Base-by-base conservation (phyloP, 2,113 vertebrate species). In the Eonycteris spelaea region DNA sequence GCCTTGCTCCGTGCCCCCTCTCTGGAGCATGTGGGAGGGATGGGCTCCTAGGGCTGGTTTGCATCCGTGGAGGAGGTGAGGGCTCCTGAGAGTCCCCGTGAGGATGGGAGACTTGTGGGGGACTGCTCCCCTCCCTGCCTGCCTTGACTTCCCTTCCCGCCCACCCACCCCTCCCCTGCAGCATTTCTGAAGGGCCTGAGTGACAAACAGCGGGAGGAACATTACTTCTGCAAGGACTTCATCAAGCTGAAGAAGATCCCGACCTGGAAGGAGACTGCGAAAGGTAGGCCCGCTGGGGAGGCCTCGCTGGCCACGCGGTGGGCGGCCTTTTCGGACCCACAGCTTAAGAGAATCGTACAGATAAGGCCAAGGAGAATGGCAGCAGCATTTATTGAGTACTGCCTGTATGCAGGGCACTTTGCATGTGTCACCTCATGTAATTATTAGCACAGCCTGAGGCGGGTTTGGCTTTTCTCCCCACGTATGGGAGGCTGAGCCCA, bases 221-320 rank as follows among this genome's bases (percentile, higher is more conserved):
- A 98, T 89, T 99, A 99, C 97, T 99, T 98, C 97, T 98, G 98
- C 18, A 90, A 89, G 38, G 98, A 97, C 90, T 99, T 97, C 38
- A 87, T 99, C 96, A 90, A 98, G 7, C 97, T 99, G 92, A 99
- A 98, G 65, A 95, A 99, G 57, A 97, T 99, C 68, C 98, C 98
- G 0, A 95, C 98, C 0, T 99, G 99, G 99, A 99, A 98, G 86
- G 98, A 98, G 95, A 97, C 96, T 7, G 98, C 98, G 0, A 98
- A 98, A 98, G 98, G 98, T 98, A 91, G 95, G 95, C 59, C 7
- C 19, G 6, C 40, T 2, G 6, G 30, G 18, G 28, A 21, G 63
- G 80, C 28, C n/a, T 70, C 0, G 22, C n/a, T 8, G 57, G 33
- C 45, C 7, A 0, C 12, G 2, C 5, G 48, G 21, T 0, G 4